These are phyloP conservation scores for Orchesellides sinensis DNA, from an alignment of 2,888 invertebrate genomes.

Conservation along the genomic window DNA sequence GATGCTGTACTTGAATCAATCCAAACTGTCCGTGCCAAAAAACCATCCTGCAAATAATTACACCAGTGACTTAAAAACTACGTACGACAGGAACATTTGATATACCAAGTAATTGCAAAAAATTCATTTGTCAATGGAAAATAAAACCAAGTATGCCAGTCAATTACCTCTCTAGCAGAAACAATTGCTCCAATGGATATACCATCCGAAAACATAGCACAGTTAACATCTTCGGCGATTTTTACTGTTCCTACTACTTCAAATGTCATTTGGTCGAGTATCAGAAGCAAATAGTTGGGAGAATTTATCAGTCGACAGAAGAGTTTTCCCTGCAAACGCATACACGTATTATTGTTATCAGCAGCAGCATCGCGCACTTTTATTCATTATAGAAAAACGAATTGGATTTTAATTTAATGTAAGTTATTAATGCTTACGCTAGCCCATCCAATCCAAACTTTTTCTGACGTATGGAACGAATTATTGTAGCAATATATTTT, in stretches of 20 bases:
- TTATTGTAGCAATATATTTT: conserved; percentile 90
- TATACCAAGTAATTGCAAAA: conserved; percentile 12
- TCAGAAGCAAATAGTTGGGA: conserved; percentile 79
- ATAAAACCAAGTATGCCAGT: not conserved
- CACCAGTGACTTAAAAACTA: conserved; percentile 48
- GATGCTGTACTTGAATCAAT: conserved; percentile 79
- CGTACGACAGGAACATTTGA: no score
- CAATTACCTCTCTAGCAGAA: conserved; percentile 85
- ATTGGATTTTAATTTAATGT: not conserved
- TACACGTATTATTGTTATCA: not conserved
- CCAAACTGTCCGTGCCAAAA: conserved; percentile 85
- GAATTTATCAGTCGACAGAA: conserved; percentile 80
- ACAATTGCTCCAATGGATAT: conserved; percentile 87
- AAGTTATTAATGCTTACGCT: conserved; percentile 84
- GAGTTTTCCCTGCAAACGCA: conserved; percentile 83
- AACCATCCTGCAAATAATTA: conserved; percentile 82
- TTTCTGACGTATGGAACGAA: conserved; percentile 88
- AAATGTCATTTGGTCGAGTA: conserved; percentile 79
- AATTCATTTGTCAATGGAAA: not conserved
- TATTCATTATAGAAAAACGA: no score
- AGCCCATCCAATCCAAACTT: conserved; percentile 91
- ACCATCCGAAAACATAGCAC: conserved; percentile 86
- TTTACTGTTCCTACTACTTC: conserved; percentile 65
- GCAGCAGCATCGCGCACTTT: no score
- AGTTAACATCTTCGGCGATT: conserved; percentile 77